Conservation (phyloP, 2,113 vertebrate genomes). For the Cottus gobio region DNA sequence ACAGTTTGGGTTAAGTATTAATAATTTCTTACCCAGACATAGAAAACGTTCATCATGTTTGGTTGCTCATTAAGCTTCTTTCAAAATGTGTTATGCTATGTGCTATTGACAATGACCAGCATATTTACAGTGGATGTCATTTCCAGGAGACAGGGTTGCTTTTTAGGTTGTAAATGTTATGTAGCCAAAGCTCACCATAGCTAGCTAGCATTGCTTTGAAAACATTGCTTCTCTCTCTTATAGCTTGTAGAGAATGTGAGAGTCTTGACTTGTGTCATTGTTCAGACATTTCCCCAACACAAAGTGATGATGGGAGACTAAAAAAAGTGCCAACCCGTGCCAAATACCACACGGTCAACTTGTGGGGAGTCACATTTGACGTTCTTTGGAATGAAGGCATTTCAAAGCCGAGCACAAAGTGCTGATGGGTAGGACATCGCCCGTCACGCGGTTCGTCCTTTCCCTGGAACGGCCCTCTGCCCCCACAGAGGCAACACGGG, state of each 20-base stretch:
- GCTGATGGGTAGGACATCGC: constrained; percentile 38
- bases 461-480: not conserved
- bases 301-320: constrained; percentile 22
- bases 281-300: not conserved
- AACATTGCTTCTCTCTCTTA: not conserved
- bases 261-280: not conserved
- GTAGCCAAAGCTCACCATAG: too few relatives aligned
- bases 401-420: constrained; percentile 21
- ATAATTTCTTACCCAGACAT: too few relatives aligned
- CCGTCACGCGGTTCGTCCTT: constrained; percentile 23
- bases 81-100: too few relatives aligned
- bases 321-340: constrained; percentile 1
- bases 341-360: not conserved
- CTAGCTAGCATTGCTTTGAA: not conserved
- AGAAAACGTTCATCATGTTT: too few relatives aligned
- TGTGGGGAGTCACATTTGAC: constrained; percentile 31
- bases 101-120: too few relatives aligned
- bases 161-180: not conserved
- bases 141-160: too few relatives aligned
- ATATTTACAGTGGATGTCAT: not conserved
- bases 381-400: constrained; percentile 2
- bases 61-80: too few relatives aligned
- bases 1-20: too few relatives aligned
- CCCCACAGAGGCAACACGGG: not conserved
- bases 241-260: not conserved